Evolutionary conservation across 2,888 invertebrate genomes (phyloP).

Genomic region (Tenthredo distinguenda): DNA sequence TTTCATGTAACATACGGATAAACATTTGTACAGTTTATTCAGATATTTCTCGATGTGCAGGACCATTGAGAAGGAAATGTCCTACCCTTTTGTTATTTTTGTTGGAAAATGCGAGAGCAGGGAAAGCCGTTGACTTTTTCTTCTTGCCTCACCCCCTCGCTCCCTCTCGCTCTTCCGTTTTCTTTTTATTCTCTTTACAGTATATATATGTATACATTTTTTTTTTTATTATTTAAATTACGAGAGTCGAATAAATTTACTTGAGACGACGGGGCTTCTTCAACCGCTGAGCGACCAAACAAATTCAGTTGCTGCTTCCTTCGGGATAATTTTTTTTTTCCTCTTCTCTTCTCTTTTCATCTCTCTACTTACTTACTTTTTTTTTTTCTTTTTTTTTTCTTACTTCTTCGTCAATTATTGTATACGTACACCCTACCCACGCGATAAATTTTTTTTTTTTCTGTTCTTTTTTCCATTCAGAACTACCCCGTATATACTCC

Average conservation of each 20-base stretch:
- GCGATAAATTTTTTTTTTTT: too few relatives aligned
- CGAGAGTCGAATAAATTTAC: conserved; percentile 9
- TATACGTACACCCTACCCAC: too few relatives aligned
- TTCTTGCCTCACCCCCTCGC: background rate
- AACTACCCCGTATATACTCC: too few relatives aligned
- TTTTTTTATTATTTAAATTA: background rate
- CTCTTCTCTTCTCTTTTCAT: background rate
- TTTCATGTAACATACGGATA: background rate
- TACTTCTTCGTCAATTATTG: too few relatives aligned
- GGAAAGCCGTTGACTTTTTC: background rate
- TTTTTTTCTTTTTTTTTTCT: background rate
- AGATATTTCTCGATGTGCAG: background rate
- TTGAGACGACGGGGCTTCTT: background rate
- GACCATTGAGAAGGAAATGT: background rate
- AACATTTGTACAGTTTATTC: background rate
- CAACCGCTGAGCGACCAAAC: background rate
- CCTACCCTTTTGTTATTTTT: background rate
- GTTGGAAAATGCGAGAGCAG: background rate
- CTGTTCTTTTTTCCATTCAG: too few relatives aligned
- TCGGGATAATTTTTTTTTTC: background rate
- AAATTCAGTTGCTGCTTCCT: conserved; percentile 8
- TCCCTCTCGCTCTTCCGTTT: background rate
- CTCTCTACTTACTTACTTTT: background rate
- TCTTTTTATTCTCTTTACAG: background rate
- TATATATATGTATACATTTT: background rate